Percentiles rank a stretch among this genome's conserved stretches.
phyloP scores from a whole-genome alignment of 2,113 vertebrate species.

The Apodemus sylvaticus region DNA sequence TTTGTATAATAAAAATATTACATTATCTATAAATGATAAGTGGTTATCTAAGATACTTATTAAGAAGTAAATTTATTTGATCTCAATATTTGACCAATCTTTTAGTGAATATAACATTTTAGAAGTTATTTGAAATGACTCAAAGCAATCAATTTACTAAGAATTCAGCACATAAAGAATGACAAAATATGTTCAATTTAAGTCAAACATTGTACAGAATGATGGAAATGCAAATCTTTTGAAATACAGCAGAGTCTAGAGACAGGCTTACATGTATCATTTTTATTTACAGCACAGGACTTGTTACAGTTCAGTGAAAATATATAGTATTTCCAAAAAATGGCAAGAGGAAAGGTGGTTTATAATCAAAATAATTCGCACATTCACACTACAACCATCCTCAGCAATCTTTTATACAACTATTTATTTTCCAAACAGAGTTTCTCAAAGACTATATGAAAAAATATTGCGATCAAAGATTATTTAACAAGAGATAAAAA shows the following conservation, averaged over 20 bases:
- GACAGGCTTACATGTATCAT: neutral
- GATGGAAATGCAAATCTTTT: neutral
- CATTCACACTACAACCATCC: neutral
- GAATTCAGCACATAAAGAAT: neutral
- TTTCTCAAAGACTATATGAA: neutral
- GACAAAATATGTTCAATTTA: neutral
- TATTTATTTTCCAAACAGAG: neutral
- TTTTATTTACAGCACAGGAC: neutral
- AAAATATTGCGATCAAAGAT: neutral
- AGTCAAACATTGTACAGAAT: neutral
- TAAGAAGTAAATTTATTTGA: neutral
- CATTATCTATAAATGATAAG: neutral
- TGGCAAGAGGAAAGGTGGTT: neutral
- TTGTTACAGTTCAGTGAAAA: neutral
- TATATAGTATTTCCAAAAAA: neutral
- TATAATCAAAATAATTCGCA: neutral
- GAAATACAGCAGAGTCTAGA: neutral
- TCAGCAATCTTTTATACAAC: neutral
- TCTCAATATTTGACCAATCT: neutral
- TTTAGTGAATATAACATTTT: neutral
- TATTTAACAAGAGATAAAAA: neutral
- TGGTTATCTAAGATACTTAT: neutral
- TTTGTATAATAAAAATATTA: neutral
- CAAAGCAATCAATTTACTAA: neutral
- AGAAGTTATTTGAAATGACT: neutral